These are phyloP conservation scores for Pachyrhynchus sulphureomaculatus DNA, from an alignment of 1,140 invertebrate species.

Conservation along the genomic window DNA sequence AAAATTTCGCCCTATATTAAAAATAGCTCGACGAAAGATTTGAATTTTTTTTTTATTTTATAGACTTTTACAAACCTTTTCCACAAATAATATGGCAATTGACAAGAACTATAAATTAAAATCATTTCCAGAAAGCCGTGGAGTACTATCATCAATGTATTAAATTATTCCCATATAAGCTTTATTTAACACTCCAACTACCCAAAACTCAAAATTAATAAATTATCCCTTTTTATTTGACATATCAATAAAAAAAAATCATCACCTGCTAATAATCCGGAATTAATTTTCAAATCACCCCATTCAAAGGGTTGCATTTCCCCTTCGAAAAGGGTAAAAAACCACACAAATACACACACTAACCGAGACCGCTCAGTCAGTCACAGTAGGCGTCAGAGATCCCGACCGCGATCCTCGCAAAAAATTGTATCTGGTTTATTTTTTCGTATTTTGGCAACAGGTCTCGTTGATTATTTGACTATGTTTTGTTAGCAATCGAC, in stretches of 20 bases:
- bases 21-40: too few species aligned
- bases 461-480: slow-evolving; percentile 3
- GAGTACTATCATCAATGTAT: too few species aligned
- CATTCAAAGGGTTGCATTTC: slow-evolving; percentile 1
- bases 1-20: too few species aligned
- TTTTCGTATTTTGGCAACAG: neutral
- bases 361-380: neutral
- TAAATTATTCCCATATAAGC: too few species aligned
- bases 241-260: neutral
- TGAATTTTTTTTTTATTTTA: too few species aligned
- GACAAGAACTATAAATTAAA: too few species aligned
- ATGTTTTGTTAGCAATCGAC: neutral
- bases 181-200: too few species aligned
- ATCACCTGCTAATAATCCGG: slow-evolving; percentile 1
- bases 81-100: too few species aligned
- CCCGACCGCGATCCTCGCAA: slow-evolving; percentile 1
- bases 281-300: neutral
- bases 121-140: too few species aligned
- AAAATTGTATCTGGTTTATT: slow-evolving; percentile 3
- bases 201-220: neutral
- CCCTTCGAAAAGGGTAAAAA: slow-evolving; percentile 9
- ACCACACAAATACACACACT: slow-evolving; percentile 6
- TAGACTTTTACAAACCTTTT: too few species aligned
- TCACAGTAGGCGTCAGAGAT: slow-evolving; percentile 6
- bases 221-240: neutral